phyloP scores from a whole-genome alignment of 2,113 vertebrate genomes.

The Tragulus kanchil region DNA sequence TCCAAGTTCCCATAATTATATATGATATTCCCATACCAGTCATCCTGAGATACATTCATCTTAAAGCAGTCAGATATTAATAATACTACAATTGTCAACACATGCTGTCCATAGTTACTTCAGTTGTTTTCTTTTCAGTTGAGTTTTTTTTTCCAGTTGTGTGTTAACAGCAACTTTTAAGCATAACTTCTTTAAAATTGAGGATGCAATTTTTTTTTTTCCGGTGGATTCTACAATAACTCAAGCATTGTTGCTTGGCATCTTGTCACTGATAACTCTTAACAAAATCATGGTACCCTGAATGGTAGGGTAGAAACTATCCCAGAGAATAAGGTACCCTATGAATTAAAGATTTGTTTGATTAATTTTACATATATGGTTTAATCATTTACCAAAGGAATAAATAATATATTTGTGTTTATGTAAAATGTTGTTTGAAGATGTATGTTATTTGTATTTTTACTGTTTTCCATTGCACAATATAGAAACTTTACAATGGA shows the following conservation, averaged over 20 bases:
- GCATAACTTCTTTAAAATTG: neutral
- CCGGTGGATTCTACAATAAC: neutral
- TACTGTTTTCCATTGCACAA: neutral
- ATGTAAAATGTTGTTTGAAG: neutral
- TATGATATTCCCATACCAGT: neutral
- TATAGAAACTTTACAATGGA: neutral
- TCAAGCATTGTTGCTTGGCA: neutral
- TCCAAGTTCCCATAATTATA: neutral
- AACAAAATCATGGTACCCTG: neutral
- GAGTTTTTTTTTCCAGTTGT: no score
- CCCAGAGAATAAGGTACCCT: neutral
- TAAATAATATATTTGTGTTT: neutral
- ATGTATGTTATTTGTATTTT: neutral
- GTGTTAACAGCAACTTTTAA: neutral
- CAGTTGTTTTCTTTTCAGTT: no score
- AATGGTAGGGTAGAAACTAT: neutral
- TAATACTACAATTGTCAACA: neutral
- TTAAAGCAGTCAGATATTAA: neutral
- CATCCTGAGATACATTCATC: neutral
- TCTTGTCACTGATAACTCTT: neutral
- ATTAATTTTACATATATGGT: neutral
- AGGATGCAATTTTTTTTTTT: neutral
- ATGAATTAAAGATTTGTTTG: neutral
- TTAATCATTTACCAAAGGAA: neutral
- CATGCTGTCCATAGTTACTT: neutral